Evolutionary conservation across 2,113 vertebrate species (phyloP).

Genomic region (Heterotis niloticus): DNA sequence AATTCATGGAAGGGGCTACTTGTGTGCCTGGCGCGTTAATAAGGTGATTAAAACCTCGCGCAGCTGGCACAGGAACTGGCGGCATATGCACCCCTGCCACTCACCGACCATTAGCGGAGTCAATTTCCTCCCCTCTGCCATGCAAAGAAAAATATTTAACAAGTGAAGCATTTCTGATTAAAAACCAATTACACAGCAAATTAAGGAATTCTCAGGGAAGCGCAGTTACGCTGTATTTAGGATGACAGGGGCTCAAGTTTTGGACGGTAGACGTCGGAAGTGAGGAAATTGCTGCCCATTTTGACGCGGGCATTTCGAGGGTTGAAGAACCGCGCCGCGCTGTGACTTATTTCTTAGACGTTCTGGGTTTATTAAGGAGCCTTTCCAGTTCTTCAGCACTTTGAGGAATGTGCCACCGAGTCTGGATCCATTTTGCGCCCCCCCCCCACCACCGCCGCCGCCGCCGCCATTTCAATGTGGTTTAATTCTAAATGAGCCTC

Average conservation of each 20-base stretch:
- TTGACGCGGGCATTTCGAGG: neutral
- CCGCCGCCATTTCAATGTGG: neutral
- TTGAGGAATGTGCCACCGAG: neutral
- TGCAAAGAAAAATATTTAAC: constrained; percentile 33
- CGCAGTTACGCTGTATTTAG: constrained; percentile 32
- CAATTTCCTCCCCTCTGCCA: constrained; percentile 31
- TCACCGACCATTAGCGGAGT: constrained; percentile 37
- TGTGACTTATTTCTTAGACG: neutral
- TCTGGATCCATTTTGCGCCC: neutral
- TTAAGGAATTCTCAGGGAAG: constrained; percentile 32
- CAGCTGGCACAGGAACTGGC: constrained; percentile 24
- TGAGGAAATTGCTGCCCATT: constrained; percentile 2
- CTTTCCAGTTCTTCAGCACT: neutral
- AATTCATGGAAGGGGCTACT: neutral
- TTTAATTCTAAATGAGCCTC: neutral
- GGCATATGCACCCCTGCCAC: constrained; percentile 31
- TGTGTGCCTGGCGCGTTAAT: constrained; percentile 18
- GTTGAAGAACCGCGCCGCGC: neutral
- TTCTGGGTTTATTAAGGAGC: neutral
- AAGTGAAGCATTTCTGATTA: constrained; percentile 40
- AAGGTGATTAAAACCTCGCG: constrained; percentile 28
- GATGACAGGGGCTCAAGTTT: constrained; percentile 11
- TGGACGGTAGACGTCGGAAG: constrained; percentile 16
- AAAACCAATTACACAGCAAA: constrained; percentile 46
- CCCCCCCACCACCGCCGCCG: too few species aligned